phyloP scores from a whole-genome alignment of 2,888 invertebrate species.

The Leptopilina drosophilae region DNA sequence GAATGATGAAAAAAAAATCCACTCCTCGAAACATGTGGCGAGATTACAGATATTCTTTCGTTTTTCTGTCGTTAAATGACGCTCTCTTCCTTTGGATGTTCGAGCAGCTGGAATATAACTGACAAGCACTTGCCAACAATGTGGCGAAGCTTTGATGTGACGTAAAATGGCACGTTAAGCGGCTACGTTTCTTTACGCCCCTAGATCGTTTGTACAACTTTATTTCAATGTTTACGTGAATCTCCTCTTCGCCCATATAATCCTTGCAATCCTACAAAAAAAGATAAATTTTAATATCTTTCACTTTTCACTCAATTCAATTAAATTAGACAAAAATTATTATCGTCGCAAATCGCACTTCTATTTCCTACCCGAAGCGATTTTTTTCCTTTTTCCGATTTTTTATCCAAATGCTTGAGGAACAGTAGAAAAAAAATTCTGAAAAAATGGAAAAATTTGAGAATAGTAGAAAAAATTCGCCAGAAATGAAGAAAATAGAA shows the following conservation, averaged over 20 bases:
- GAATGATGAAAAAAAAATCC: too few relatives aligned
- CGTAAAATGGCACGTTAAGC: conserved; percentile 64
- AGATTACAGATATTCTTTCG: conserved; percentile 7
- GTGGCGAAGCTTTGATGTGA: conserved; percentile 75
- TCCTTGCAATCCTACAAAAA: background rate
- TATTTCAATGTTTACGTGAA: conserved; percentile 44
- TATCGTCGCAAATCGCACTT: too few relatives aligned
- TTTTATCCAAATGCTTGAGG: too few relatives aligned
- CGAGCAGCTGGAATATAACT: conserved; percentile 22
- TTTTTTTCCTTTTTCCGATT: too few relatives aligned
- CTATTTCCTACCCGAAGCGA: too few relatives aligned
- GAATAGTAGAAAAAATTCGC: too few relatives aligned
- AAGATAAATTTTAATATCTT: background rate
- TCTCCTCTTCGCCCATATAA: background rate
- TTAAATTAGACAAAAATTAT: too few relatives aligned
- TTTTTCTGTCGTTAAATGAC: conserved; percentile 20
- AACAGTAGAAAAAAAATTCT: too few relatives aligned
- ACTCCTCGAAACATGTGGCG: background rate
- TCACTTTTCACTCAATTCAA: too few relatives aligned
- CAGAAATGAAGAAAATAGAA: too few relatives aligned
- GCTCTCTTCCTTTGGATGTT: background rate
- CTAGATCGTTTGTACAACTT: conserved; percentile 47
- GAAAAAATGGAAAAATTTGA: too few relatives aligned
- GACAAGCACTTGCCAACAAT: conserved; percentile 72
- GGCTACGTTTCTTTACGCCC: conserved; percentile 44